Evolutionary conservation across 2,113 vertebrate genomes (phyloP), one percentile per base, ranked within the genome.

Genomic region (Anser brachyrhynchus): DNA sequence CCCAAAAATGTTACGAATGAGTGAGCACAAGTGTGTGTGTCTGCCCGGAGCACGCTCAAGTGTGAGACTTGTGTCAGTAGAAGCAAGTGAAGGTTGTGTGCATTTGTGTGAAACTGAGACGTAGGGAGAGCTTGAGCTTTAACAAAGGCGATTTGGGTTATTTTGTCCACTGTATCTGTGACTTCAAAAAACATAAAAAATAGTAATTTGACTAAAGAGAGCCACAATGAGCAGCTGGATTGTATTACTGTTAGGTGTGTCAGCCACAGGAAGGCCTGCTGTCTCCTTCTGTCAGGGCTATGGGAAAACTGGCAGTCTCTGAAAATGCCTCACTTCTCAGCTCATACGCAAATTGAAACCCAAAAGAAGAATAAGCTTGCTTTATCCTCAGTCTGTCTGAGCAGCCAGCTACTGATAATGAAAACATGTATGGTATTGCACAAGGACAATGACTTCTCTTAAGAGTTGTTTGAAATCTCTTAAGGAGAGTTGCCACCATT

Each of bases 311-410:
- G 92, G 72, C 69, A 88, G 0, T 65, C 20, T 85, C 69, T 39
- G 52, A n/a, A 93, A 89, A 86, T 93, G 15, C 69, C 71, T 85
- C 62, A 31, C 41, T 93, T 85, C 90, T 93, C 67, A 82, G 67
- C 28, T 95, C 70, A 75, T 71, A 33, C 20, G 33, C 13, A 67
- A 61, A 69, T 15, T 75, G 44, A 79, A 91, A 55, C 54, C 70
- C 52, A 44, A 59, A 90, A 81, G 44, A 75, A 69, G n/a, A 91
- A 58, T 55, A 84, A 77, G 10, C 10, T 75, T 11, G 21, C 37
- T 67, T 84, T 67, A 67, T 74, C 61, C 41, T 86, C 59, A 58
- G 74, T 61, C 82, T 78, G 82, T 29, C 71, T 80, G 75, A 61
- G 33, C 58, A 5, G 19, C 82, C 62, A 82, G 54, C 74, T 78